These are phyloP conservation scores for Nezara viridula DNA, from an alignment of 2,888 invertebrate species.

Conservation along the genomic window DNA sequence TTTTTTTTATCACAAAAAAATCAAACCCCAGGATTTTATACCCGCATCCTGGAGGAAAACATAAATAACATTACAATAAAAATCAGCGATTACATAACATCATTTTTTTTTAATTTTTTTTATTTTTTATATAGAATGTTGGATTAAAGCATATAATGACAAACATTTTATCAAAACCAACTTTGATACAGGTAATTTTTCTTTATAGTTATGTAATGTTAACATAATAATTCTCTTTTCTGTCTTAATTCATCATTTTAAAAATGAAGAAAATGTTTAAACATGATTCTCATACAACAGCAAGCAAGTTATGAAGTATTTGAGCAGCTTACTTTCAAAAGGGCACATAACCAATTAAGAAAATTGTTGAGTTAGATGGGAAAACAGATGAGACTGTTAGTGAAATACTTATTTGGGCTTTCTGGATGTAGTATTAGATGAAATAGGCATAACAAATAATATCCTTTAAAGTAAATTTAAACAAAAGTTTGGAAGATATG, in stretches of 20 bases:
- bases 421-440: too few relatives aligned
- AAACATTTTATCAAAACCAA: background rate
- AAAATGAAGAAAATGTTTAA: background rate
- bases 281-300: background rate
- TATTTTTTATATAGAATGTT: conserved; percentile 15
- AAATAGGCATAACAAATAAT: too few relatives aligned
- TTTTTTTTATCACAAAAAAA: conserved; percentile 44
- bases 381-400: too few relatives aligned
- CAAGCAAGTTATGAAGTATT: background rate
- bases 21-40: conserved; percentile 35
- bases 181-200: background rate
- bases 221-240: conserved; percentile 41
- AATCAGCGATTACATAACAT: conserved; percentile 6
- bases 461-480: too few relatives aligned
- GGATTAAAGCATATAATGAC: conserved; percentile 32
- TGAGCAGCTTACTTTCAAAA: background rate
- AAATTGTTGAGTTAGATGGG: too few relatives aligned
- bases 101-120: background rate
- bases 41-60: conserved; percentile 41
- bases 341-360: too few relatives aligned
- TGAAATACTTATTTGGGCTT: too few relatives aligned
- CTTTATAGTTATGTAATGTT: background rate
- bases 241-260: conserved; percentile 35
- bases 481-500: too few relatives aligned
- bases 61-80: conserved; percentile 42